Conservation (phyloP, 2,113 vertebrate species). For the Poeciliopsis prolifica region DNA sequence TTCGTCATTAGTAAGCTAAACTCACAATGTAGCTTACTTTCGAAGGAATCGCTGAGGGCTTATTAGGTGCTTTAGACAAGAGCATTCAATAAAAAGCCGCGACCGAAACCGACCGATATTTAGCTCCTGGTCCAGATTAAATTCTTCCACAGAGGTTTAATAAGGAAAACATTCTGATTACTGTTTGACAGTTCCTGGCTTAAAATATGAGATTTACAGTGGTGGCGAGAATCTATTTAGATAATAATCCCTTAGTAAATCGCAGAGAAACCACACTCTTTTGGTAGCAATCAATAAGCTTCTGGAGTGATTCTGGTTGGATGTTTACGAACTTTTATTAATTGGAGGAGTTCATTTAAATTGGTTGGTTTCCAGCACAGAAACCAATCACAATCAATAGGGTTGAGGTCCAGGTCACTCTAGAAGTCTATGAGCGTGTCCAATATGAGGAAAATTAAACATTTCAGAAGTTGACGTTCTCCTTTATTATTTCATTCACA, state of each 20-base stretch:
- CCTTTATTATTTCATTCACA: not conserved
- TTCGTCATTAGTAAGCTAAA: slow-evolving; percentile 6
- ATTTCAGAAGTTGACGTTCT: not conserved
- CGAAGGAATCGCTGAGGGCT: not conserved
- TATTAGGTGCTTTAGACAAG: slow-evolving; percentile 14
- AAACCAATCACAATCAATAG: not conserved
- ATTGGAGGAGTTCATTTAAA: not conserved
- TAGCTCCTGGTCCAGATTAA: not conserved
- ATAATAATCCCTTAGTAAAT: not conserved
- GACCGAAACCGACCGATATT: slow-evolving; percentile 26
- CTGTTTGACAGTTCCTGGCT: not conserved
- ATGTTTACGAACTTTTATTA: not conserved
- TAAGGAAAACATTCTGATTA: not conserved
- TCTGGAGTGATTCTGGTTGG: not conserved
- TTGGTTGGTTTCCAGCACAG: not conserved
- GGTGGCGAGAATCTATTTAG: not conserved
- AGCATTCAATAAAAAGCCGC: not conserved
- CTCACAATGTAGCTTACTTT: slow-evolving; percentile 7
- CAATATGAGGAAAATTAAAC: not conserved
- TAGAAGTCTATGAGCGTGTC: too few species aligned
- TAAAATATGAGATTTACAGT: not conserved
- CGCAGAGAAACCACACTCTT: not conserved
- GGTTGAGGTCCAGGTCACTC: not conserved
- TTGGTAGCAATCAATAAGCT: not conserved
- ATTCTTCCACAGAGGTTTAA: not conserved